Evolutionary conservation across 2,113 vertebrate genomes (phyloP).

Genomic region (Petroica traversi): DNA sequence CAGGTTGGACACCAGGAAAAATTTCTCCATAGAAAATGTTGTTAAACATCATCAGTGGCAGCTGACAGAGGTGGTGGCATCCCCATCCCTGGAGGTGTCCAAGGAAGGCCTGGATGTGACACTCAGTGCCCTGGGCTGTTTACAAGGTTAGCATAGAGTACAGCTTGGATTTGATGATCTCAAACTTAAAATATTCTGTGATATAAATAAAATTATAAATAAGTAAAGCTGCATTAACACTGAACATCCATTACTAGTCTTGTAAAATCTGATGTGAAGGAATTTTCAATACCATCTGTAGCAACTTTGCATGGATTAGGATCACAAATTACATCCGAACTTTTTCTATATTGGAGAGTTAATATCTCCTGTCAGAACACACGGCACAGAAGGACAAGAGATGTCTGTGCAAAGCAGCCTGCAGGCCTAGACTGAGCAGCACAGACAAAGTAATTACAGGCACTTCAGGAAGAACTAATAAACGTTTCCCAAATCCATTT

Average conservation of each 20-base stretch:
- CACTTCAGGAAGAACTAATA: conserved; percentile 42
- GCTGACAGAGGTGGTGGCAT: background rate
- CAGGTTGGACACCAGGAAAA: background rate
- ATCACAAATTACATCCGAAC: background rate
- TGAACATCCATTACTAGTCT: background rate
- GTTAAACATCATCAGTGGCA: background rate
- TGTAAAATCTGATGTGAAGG: background rate
- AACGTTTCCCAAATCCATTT: background rate
- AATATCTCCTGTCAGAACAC: background rate
- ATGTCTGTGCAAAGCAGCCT: background rate
- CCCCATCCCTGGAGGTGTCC: background rate
- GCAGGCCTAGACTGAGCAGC: background rate
- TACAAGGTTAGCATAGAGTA: accelerated
- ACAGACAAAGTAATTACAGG: conserved; percentile 39
- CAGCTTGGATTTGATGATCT: accelerated
- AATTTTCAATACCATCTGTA: background rate
- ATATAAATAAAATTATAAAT: background rate
- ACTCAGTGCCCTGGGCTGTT: background rate
- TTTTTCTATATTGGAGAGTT: background rate
- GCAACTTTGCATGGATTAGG: background rate
- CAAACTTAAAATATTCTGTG: background rate
- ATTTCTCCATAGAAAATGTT: background rate
- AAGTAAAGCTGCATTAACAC: background rate
- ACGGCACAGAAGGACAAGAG: background rate
- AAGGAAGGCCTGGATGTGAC: accelerated